Base-by-base conservation (phyloP, 92 coral and sea anemone species). In the Siderastrea radians region DNA sequence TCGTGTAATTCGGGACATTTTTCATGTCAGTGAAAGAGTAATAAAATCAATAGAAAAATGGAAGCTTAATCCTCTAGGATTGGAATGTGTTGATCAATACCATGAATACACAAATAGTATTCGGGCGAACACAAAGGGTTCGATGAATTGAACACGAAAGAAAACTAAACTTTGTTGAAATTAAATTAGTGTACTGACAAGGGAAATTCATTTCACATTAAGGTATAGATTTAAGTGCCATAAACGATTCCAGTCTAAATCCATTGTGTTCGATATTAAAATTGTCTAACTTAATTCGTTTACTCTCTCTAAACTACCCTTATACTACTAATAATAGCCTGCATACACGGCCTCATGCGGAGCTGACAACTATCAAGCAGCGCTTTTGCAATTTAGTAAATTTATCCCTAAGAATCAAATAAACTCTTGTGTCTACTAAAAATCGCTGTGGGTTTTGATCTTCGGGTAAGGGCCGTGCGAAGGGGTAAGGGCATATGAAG, bases 211-310 rank as follows among this genome's bases (percentile, higher is more conserved):
- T 73, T 49, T 17, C 19, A 11, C 44, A 73, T 6, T 3, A 66
- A 52, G 19, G 51, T 46, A 47, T 49, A 45, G 3, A 49, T 52
- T 47, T 55, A 50, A 81, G 48, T 54, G 76, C 7, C 8, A 52
- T 16, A 54, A 54, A 17, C 45, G 14, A 68, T 55, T 53, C 48
- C 58, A 52, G 45, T 53, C 6, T 14, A 17, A 11, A 11, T 68
- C 45, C 2, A 44, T 79, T 50, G 68, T 55, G 44, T 9, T 51
- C 45, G 50, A 57, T 53, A 5, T 73, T 2, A 72, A 80, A 52
- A 67, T 66, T 67, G 75, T 16, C 51, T 13, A 52, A 43, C 75
- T 10, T 80, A 67, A 68, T 54, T 51, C 44, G 52, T 53, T 80
- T 67, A 50, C 70, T 74, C 63, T n/a, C 17, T 26, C 13, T 67